phyloP scores from a whole-genome alignment of 2,888 invertebrate genomes.

The Lottia gigantea region DNA sequence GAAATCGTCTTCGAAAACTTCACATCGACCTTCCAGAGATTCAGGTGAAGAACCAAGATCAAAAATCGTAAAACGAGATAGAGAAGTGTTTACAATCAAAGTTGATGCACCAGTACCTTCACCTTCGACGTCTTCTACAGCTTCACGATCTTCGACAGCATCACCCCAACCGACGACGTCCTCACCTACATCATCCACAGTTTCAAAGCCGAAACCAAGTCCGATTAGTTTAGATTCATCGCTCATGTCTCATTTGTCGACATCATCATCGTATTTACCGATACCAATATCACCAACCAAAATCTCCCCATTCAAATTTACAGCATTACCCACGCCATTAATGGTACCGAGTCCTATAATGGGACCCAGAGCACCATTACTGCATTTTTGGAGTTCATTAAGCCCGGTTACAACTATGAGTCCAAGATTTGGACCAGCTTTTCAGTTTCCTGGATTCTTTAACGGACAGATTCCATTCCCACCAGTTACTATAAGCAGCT shows the following conservation, averaged over 20 bases:
- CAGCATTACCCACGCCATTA: conserved; percentile 51
- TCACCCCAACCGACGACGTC: conserved; percentile 23
- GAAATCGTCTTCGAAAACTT: neutral
- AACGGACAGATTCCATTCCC: conserved; percentile 43
- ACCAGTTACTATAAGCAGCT: conserved; percentile 44
- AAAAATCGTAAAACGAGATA: neutral
- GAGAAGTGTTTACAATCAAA: neutral
- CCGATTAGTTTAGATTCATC: conserved; percentile 46
- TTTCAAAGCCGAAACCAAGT: conserved; percentile 50
- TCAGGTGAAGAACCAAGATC: conserved; percentile 2
- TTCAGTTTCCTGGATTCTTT: conserved; percentile 58
- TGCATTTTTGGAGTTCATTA: conserved; percentile 69
- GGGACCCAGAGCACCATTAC: conserved; percentile 55
- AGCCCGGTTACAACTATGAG: conserved; percentile 63
- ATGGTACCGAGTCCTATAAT: conserved; percentile 54
- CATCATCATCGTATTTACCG: conserved; percentile 41
- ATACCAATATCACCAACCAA: conserved; percentile 51
- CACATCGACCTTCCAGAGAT: neutral
- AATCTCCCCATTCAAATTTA: conserved; percentile 33
- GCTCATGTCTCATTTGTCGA: conserved; percentile 37
- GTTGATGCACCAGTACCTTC: neutral
- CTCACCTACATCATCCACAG: conserved; percentile 9
- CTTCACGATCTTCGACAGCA: conserved; percentile 21
- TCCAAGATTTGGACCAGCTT: conserved; percentile 50
- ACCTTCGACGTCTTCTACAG: conserved; percentile 13